Conservation (phyloP, 1,140 invertebrate species). For the Cydia pomonella region DNA sequence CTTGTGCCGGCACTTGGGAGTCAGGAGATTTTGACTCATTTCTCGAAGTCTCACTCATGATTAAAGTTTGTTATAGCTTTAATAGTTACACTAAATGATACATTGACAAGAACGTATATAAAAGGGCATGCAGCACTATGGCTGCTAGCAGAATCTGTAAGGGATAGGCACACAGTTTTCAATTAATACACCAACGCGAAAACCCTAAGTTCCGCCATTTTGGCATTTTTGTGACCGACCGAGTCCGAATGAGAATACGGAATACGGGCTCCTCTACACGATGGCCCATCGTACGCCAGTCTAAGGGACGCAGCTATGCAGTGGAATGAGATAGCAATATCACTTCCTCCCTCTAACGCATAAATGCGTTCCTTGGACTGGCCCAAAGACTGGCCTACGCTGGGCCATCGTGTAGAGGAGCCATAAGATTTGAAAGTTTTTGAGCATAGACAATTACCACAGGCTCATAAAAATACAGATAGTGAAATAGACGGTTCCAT, state of each 20-base stretch:
- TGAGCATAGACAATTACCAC: conserved; percentile 13
- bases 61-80: conserved; percentile 35
- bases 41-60: conserved; percentile 64
- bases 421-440: too few species aligned
- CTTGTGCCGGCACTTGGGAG: conserved; percentile 67
- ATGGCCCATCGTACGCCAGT: too few species aligned
- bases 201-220: conserved; percentile 56
- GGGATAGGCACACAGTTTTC: background rate
- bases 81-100: conserved; percentile 25
- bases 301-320: too few species aligned
- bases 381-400: too few species aligned
- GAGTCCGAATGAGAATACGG: too few species aligned
- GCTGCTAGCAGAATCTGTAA: background rate
- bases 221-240: conserved; percentile 57
- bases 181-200: conserved; percentile 16
- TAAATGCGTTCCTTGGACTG: too few species aligned
- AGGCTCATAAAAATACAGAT: background rate
- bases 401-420: too few species aligned
- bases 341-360: too few species aligned
- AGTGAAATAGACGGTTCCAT: background rate
- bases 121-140: background rate
- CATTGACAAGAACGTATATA: conserved; percentile 34
- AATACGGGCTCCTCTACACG: too few species aligned
- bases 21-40: conserved; percentile 53
- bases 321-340: too few species aligned